A percentile compares a stretch with the other conserved stretches of the same genome.
Conservation (phyloP, 2,888 invertebrate species). For the Lasioglossum leucozonium region DNA sequence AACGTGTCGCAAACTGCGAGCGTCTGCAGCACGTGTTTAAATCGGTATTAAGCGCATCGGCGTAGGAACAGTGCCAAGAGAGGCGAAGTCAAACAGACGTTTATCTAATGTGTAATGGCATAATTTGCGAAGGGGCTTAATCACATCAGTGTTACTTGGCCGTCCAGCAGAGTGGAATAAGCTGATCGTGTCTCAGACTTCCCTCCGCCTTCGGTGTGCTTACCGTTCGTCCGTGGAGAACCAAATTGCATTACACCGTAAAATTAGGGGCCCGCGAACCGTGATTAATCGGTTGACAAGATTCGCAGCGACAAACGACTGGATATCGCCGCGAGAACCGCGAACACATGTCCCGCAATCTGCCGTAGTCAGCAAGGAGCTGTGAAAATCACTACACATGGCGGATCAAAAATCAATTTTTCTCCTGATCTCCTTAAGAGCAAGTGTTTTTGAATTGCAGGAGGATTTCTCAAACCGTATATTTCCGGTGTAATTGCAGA, state of each 20-base stretch:
- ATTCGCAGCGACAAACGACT: constrained; percentile 18
- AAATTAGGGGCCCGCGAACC: constrained; percentile 69
- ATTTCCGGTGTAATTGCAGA: neutral
- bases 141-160: constrained; percentile 82
- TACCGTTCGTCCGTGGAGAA: constrained; percentile 60
- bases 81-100: constrained; percentile 75
- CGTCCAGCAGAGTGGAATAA: constrained; percentile 81
- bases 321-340: neutral
- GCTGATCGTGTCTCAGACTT: constrained; percentile 80
- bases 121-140: constrained; percentile 81
- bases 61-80: constrained; percentile 71
- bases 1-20: constrained; percentile 36
- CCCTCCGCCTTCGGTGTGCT: constrained; percentile 62
- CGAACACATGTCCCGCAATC: neutral
- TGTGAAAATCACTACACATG: neutral
- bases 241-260: constrained; percentile 74
- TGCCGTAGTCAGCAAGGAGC: neutral
- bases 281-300: constrained; percentile 42
- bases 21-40: constrained; percentile 54
- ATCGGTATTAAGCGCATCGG: constrained; percentile 62
- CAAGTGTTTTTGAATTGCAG: neutral
- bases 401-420: neutral
- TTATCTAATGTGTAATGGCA: constrained; percentile 76
- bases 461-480: no score
- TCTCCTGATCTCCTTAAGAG: neutral